Percentiles rank a stretch among this genome's conserved stretches.
These are phyloP conservation scores for Slavum lentiscoides DNA, from an alignment of 2,888 invertebrate species.

Conservation along the genomic window DNA sequence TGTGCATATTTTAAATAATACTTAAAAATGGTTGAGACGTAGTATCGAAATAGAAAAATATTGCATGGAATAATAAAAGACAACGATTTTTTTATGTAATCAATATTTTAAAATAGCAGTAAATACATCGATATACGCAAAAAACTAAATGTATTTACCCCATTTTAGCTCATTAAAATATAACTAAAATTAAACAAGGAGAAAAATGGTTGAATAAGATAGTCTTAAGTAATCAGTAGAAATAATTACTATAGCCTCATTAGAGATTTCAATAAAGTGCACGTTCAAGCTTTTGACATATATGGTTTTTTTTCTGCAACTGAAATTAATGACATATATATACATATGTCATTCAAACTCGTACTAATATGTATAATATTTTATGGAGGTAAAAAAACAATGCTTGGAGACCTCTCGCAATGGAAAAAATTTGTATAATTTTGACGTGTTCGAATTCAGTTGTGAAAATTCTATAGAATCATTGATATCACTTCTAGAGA, in stretches of 20 bases:
- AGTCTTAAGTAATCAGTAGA: constrained; percentile 26
- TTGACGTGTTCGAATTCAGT: too few species aligned
- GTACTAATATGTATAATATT: too few species aligned
- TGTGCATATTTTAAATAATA: neutral
- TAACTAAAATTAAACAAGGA: constrained; percentile 29
- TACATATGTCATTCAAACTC: too few species aligned
- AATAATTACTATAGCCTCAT: constrained; percentile 23
- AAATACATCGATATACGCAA: constrained; percentile 21
- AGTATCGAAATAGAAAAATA: neutral
- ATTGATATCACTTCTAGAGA: too few species aligned
- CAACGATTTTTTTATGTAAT: constrained; percentile 11
- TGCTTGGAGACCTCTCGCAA: too few species aligned
- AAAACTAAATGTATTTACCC: constrained; percentile 15
- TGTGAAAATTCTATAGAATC: too few species aligned
- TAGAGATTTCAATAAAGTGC: constrained; percentile 11
- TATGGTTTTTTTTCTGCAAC: neutral
- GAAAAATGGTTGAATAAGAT: constrained; percentile 33
- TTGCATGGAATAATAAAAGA: constrained; percentile 7
- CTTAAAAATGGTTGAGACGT: neutral
- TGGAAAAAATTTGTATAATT: too few species aligned
- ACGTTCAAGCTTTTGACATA: neutral
- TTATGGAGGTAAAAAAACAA: too few species aligned
- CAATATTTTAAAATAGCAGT: constrained; percentile 10
- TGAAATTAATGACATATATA: too few species aligned
- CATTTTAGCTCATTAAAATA: constrained; percentile 33